Conservation (phyloP, 2,113 vertebrate species). For the Acinonyx jubatus region DNA sequence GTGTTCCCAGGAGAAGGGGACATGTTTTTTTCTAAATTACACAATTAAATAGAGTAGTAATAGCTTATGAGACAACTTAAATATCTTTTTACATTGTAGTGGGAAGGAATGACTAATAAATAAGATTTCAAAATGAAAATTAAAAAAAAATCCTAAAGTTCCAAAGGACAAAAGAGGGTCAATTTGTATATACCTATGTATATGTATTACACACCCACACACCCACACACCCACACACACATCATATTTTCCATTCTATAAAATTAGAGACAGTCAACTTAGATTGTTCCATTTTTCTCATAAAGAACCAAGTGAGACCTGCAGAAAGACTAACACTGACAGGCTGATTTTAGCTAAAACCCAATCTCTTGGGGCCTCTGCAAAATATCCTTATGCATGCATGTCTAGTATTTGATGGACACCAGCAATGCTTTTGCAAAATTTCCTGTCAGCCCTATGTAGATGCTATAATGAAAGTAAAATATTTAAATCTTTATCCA, state of each 20-base stretch:
- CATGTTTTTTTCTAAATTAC: neutral
- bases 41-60: neutral
- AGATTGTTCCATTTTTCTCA: neutral
- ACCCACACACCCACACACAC: too few relatives aligned
- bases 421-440: neutral
- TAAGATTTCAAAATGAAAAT: neutral
- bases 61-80: neutral
- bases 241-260: neutral
- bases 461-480: conserved; percentile 27
- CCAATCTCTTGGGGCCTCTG: neutral
- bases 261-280: neutral
- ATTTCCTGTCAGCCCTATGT: neutral
- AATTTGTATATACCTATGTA: neutral
- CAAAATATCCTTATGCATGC: neutral
- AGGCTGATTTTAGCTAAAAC: conserved; percentile 5
- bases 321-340: neutral
- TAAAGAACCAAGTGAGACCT: neutral
- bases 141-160: neutral
- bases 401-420: neutral
- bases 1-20: accelerated
- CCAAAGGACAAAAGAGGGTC: neutral
- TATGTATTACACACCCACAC: neutral
- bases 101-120: neutral
- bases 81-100: neutral
- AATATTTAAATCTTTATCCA: conserved; percentile 43